Conservation (phyloP, 2,888 invertebrate species). For the Andrena fulva region DNA sequence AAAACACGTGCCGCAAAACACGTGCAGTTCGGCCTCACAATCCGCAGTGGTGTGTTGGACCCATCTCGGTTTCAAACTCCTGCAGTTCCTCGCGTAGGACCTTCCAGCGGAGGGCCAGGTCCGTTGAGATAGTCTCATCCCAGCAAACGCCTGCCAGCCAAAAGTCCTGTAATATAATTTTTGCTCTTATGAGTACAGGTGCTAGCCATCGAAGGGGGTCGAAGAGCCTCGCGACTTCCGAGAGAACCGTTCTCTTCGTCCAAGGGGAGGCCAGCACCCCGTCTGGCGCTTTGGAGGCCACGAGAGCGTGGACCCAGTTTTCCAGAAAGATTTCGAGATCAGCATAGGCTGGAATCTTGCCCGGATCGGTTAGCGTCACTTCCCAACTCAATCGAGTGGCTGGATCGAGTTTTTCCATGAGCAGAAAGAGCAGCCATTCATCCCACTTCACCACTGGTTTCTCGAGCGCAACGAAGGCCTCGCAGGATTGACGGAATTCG, state of each 20-base stretch:
- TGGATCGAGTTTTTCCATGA: not conserved
- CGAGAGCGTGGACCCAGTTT: not conserved
- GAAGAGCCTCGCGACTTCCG: not conserved
- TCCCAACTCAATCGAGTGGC: not conserved
- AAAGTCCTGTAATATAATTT: not conserved
- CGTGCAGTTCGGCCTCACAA: conserved; percentile 25
- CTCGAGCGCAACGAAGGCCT: not conserved
- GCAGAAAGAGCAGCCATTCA: not conserved
- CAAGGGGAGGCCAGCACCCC: not conserved
- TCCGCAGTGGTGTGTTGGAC: not conserved
- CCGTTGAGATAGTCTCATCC: not conserved
- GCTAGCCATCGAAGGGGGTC: not conserved
- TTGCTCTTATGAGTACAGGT: not conserved
- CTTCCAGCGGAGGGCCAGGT: not conserved
- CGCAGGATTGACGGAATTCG: not conserved
- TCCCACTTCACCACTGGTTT: not conserved
- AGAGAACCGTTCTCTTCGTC: not conserved
- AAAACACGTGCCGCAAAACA: conserved; percentile 29
- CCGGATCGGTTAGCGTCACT: not conserved
- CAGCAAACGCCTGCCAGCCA: not conserved
- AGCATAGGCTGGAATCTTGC: not conserved
- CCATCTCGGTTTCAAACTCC: not conserved
- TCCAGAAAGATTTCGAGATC: not conserved
- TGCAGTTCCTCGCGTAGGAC: not conserved
- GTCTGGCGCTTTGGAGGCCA: not conserved